Base-by-base conservation (phyloP, 37 sponge, comb jelly and placozoan genomes). In the Oopsacas minuta region DNA sequence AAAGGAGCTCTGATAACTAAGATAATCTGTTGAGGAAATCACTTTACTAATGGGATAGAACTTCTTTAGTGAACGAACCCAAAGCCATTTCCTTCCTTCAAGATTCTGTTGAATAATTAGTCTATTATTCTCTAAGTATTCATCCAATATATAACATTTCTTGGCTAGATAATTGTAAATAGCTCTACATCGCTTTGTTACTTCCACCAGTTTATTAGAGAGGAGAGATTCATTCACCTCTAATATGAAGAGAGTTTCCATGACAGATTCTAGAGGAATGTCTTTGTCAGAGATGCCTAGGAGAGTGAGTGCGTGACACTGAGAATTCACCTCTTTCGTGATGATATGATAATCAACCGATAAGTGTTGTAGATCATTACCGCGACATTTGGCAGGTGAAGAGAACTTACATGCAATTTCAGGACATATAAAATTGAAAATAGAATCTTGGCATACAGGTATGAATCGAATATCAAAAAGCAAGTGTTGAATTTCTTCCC, bases 271-370 rank as follows among this genome's bases (percentile, higher is more conserved):
- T 25, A 61, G 75, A 25, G 75, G 75, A 61, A 61, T 61, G 22
- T 61, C 30, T 34, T 61, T 61, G 30, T 61, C 22, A 61, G 75
- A 61, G 75, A 61, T 61, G 7, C 75, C 75, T n/a, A 61, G 75
- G 7, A 10, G 75, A 3, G 75, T 25, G 3, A 61, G 7, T 61
- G 75, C 75, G 20, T n/a, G 22, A 12, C 30, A n/a, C 3, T 32
- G 75, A 61, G 75, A 61, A 61, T 61, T 61, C 20, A 61, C 30
- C 28, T 10, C 30, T 34, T 61, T 61, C 28, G 75, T 61, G 1
- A 61, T n/a, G 28, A 34, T 5, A 25, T 61, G 20, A 34, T 61
- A 61, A 3, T 61, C 28, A 10, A n/a, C 32, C 22, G 75, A 61
- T n/a, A 61, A n/a, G 75, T n/a, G 30, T n/a, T 12, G 20, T 3